These are phyloP conservation scores for Caenorhabditis briggsae DNA, from an alignment of 1,140 invertebrate species.

Conservation along the genomic window DNA sequence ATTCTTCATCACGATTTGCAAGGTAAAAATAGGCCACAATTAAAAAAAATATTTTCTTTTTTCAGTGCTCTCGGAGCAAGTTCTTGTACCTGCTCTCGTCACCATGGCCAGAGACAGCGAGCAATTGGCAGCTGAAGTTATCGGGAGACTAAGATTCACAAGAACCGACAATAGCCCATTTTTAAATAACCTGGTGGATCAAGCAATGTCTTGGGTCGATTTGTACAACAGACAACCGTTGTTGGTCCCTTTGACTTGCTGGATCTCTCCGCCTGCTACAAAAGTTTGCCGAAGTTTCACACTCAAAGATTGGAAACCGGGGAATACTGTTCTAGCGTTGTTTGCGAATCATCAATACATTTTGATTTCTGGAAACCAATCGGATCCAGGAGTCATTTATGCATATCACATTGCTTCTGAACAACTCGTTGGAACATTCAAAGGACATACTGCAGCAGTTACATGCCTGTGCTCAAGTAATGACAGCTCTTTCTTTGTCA, in stretches of 20 bases:
- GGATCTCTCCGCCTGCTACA: conserved; percentile 76
- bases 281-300: conserved; percentile 67
- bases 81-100: conserved; percentile 72
- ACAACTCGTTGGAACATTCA: conserved; percentile 36
- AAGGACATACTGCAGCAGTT: conserved; percentile 73
- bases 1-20: conserved; percentile 77
- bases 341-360: conserved; percentile 77
- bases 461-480: conserved; percentile 72
- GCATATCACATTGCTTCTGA: conserved; percentile 78
- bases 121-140: conserved; percentile 77
- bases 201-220: conserved; percentile 77
- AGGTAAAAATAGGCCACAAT: background rate
- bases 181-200: conserved; percentile 73
- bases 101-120: conserved; percentile 72
- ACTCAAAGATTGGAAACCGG: conserved; percentile 69
- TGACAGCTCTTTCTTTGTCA: conserved; percentile 73
- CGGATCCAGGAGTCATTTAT: conserved; percentile 71
- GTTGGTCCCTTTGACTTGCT: conserved; percentile 77
- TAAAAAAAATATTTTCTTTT: background rate
- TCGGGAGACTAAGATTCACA: conserved; percentile 75
- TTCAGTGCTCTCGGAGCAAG: conserved; percentile 75
- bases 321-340: conserved; percentile 71
- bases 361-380: conserved; percentile 71
- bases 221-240: conserved; percentile 72
- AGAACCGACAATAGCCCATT: conserved; percentile 72